Base-by-base conservation (phyloP, 30 jellyfish, hydroid and myxozoan genomes). In the Hydractinia symbiolongicarpus region DNA sequence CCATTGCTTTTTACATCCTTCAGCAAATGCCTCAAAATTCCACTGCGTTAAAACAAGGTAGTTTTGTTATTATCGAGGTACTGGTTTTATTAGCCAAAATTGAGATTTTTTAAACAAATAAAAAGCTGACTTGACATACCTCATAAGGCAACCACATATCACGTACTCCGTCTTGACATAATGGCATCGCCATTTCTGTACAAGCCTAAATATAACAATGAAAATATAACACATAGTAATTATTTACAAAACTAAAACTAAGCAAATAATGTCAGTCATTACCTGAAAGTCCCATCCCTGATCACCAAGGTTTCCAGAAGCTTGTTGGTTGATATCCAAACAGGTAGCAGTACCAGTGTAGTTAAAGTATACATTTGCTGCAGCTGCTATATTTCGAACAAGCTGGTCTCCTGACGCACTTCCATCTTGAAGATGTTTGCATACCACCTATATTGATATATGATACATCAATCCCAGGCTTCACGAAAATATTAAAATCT, bases 221-320 rank as follows among this genome's bases (percentile, higher is more conserved):
- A 76, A 76, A 76, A 7, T 9, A 40, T 7, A 0, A n/a, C 10
- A 17, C 44, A 72, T 17, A 0, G 64, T 72, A 9, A 72, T 7
- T 53, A 14, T 60, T 60, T 15, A 60, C 70, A 1, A 0, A 13
- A 13, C 19, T 60, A 13, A 15, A 60, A 60, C 70, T 60, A 13
- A 60, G n/a, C 19, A 60, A 13, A 16, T 60, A 13, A 2, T 60
- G n/a, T 60, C 17, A 60, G 17, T 30, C 44, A 30, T 30, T 76
- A 93, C 98, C 89, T 93, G 98, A 55, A 93, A 87, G 66, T 83
- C 98, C 98, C 98, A 93, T 20, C 98, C 98, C 53, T 75, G 84
- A 58, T 87, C 98, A 66, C 95, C 98, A 61, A 93, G 94, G 21
- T 93, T 79, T 53, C 94, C 88, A 51, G 88, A 70, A 4, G 98